These are phyloP conservation scores for Puntigrus tetrazona DNA, from an alignment of 2,113 vertebrate genomes.

Conservation along the genomic window DNA sequence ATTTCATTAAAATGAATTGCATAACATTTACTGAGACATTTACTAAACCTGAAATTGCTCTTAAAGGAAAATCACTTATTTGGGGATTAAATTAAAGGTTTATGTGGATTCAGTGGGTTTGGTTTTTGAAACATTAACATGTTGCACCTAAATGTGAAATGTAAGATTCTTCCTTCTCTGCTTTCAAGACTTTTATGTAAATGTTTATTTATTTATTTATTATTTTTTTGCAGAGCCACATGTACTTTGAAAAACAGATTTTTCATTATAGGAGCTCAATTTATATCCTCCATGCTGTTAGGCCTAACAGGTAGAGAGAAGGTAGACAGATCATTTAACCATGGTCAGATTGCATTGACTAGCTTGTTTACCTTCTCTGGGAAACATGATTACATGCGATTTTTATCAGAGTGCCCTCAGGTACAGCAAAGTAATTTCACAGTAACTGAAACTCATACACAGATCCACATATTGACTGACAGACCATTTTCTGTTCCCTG, in stretches of 20 bases:
- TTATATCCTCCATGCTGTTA: not conserved
- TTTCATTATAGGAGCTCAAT: no score
- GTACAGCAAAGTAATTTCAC: conserved; percentile 14
- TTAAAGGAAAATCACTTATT: not conserved
- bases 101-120: not conserved
- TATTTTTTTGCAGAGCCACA: not conserved
- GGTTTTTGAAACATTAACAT: not conserved
- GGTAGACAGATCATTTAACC: not conserved
- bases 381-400: conserved; percentile 20
- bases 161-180: not conserved
- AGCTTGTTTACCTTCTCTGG: not conserved
- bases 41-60: not conserved
- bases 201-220: no score
- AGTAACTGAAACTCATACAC: not conserved
- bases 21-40: not conserved
- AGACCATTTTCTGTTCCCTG: not conserved
- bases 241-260: no score
- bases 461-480: not conserved
- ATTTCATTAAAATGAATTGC: not conserved
- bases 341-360: not conserved
- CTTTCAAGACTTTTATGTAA: not conserved
- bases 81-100: not conserved
- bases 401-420: not conserved
- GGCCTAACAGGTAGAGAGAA: not conserved
- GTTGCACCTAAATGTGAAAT: not conserved